phyloP scores from a whole-genome alignment of 2,888 invertebrate species.

The Aproaerema taeniolella region DNA sequence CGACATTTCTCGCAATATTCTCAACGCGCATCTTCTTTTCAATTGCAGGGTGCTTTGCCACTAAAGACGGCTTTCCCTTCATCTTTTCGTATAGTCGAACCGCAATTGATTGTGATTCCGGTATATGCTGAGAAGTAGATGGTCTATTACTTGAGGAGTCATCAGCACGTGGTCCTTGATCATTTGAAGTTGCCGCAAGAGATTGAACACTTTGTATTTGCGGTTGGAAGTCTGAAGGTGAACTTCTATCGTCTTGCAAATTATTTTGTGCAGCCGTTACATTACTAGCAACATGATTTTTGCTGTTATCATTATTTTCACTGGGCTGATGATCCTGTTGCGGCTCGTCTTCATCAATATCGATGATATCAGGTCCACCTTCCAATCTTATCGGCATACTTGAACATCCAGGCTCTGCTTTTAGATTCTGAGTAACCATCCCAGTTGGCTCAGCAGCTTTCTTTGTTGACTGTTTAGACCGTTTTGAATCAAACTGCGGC shows the following conservation, averaged over 20 bases:
- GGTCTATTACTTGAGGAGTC: conserved; percentile 1
- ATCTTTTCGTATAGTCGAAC: conserved; percentile 1
- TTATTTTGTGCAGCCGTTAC: conserved; percentile 3
- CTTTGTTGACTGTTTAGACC: conserved; percentile 3
- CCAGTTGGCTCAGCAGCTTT: conserved; percentile 7
- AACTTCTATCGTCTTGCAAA: conserved; percentile 4
- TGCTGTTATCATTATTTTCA: conserved; percentile 1
- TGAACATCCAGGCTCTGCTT: conserved; percentile 5
- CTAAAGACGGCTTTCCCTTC: conserved; percentile 4
- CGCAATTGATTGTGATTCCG: conserved; percentile 4
- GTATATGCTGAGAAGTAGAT: not conserved
- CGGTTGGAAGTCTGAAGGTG: conserved; percentile 4
- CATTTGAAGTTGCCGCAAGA: conserved; percentile 4
- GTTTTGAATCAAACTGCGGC: conserved; percentile 1
- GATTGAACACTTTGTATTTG: conserved; percentile 5
- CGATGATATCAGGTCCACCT: conserved; percentile 1
- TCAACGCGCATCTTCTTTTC: not conserved
- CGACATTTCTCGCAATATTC: conserved; percentile 1
- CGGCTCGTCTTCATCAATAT: conserved; percentile 5
- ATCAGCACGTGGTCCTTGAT: conserved; percentile 4
- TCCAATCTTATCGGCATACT: conserved; percentile 2
- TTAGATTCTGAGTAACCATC: conserved; percentile 1
- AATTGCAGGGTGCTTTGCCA: conserved; percentile 1
- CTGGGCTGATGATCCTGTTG: conserved; percentile 6
- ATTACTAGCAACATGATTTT: conserved; percentile 2